These are phyloP conservation scores for Spheniscus mendiculus DNA, from an alignment of 2,113 vertebrate genomes.

Conservation along the genomic window DNA sequence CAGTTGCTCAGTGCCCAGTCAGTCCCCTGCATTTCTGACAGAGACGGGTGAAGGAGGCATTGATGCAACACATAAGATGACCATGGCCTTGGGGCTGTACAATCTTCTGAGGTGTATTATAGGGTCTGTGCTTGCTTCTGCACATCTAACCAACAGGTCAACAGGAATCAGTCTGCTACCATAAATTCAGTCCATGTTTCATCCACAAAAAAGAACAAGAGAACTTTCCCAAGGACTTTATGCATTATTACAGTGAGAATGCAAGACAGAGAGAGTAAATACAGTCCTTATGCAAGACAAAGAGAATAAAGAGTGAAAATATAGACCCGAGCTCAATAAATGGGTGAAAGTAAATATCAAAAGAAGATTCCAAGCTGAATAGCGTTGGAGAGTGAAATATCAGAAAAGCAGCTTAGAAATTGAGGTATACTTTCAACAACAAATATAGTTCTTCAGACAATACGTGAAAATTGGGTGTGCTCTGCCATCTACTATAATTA, in stretches of 20 bases:
- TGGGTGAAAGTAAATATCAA: background rate
- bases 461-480: background rate
- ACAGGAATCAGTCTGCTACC: background rate
- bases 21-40: background rate
- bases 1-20: background rate
- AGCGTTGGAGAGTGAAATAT: background rate
- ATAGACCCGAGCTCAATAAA: fast-evolving
- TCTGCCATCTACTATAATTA: conserved; percentile 1
- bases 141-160: background rate
- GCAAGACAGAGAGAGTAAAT: background rate
- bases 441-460: background rate
- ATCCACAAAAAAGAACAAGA: background rate
- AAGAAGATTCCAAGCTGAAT: background rate
- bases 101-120: fast-evolving
- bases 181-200: background rate
- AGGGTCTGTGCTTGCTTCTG: background rate
- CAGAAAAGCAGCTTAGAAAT: background rate
- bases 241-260: background rate
- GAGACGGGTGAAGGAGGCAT: fast-evolving
- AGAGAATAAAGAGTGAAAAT: background rate
- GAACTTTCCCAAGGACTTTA: background rate
- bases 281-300: background rate
- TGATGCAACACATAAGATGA: fast-evolving
- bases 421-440: background rate
- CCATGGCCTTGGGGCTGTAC: background rate